phyloP scores from a whole-genome alignment of 23 tunicate species.

The Styela plicata region DNA sequence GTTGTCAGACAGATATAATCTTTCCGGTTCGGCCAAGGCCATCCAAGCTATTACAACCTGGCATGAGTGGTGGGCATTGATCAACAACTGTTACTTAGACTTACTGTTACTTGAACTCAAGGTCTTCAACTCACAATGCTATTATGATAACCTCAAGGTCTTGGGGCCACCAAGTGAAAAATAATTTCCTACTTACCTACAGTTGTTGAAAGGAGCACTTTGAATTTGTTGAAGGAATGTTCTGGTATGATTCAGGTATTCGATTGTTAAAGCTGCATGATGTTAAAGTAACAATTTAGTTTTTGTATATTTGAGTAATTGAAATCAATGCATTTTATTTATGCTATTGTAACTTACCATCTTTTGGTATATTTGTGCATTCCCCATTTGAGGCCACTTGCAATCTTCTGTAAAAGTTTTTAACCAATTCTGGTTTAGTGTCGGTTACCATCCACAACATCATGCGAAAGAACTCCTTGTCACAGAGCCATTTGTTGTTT shows the following conservation, averaged over 20 bases:
- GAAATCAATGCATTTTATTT: no score
- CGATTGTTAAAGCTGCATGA: neutral
- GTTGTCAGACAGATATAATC: no score
- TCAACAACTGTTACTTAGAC: no score
- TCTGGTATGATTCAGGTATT: neutral
- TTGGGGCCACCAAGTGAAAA: no score
- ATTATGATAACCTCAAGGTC: no score
- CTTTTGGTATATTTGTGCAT: conserved; percentile 3
- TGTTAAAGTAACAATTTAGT: no score
- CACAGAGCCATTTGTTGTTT: conserved; percentile 71
- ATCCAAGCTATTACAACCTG: no score
- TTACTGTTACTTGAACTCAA: no score
- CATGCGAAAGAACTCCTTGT: conserved; percentile 44
- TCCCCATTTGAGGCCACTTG: neutral
- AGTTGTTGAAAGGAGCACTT: neutral
- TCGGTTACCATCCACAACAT: conserved; percentile 36
- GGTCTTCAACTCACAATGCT: no score
- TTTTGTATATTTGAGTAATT: no score
- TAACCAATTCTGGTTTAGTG: neutral
- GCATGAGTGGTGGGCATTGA: no score
- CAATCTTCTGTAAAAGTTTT: neutral
- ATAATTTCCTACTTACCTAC: conserved; percentile 26
- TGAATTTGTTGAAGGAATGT: neutral
- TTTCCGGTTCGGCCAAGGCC: no score
- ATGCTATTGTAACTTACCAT: conserved; percentile 15